A percentile compares a stretch with the other conserved stretches of the same genome.
phyloP scores from a whole-genome alignment of 2,888 invertebrate species.

The Nemapogon koenigi region DNA sequence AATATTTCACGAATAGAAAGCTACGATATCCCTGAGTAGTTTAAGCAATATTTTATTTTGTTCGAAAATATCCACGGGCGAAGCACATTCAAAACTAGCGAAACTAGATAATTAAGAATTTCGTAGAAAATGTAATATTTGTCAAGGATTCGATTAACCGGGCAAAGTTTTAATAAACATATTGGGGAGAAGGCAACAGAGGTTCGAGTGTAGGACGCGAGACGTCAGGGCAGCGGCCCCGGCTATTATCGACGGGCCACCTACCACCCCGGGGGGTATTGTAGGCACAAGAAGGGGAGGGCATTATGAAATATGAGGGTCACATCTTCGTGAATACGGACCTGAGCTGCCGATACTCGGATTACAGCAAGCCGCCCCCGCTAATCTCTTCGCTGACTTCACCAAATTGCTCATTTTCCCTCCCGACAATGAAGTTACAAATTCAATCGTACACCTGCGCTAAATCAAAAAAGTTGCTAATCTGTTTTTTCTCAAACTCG shows the following conservation, averaged over 20 bases:
- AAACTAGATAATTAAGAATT: too few relatives aligned
- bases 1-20: too few relatives aligned
- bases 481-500: constrained; percentile 1
- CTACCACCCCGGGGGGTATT: not conserved
- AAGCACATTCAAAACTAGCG: too few relatives aligned
- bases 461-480: constrained; percentile 9
- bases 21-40: too few relatives aligned
- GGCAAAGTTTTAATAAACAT: constrained; percentile 39
- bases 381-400: constrained; percentile 41
- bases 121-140: too few relatives aligned
- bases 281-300: constrained; percentile 17
- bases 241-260: constrained; percentile 7
- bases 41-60: too few relatives aligned
- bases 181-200: constrained; percentile 28
- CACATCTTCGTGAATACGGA: constrained; percentile 22
- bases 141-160: constrained; percentile 5
- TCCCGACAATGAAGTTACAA: constrained; percentile 11
- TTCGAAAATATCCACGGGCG: too few relatives aligned
- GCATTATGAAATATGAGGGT: constrained; percentile 48
- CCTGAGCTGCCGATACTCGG: constrained; percentile 28
- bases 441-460: constrained; percentile 11
- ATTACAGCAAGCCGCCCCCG: constrained; percentile 29
- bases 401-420: constrained; percentile 34
- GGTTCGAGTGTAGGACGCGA: constrained; percentile 20
- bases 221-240: constrained; percentile 6